phyloP scores from a whole-genome alignment of 2,888 invertebrate species.

The Lamproptera curius region DNA sequence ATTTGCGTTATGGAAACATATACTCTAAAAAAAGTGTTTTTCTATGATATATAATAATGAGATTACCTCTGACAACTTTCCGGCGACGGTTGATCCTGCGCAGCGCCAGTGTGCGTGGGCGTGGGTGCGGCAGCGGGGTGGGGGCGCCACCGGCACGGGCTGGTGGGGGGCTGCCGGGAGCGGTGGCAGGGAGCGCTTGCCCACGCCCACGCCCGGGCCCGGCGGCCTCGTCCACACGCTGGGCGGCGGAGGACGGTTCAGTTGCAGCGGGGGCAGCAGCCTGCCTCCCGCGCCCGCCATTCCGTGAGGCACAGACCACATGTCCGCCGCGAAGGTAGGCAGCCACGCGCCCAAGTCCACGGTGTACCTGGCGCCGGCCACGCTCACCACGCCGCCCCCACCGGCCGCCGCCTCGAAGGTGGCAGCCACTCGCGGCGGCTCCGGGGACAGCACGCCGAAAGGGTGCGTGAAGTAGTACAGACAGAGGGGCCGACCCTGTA shows the following conservation, averaged over 20 bases:
- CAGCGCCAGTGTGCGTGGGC: constrained; percentile 33
- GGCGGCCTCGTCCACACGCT: constrained; percentile 9
- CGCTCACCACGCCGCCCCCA: constrained; percentile 25
- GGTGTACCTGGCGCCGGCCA: constrained; percentile 39
- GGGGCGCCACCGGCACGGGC: constrained; percentile 25
- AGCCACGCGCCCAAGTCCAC: constrained; percentile 38
- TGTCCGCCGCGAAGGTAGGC: constrained; percentile 48
- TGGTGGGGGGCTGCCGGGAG: constrained; percentile 31
- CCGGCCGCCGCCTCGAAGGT: constrained; percentile 24
- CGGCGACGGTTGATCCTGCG: constrained; percentile 36
- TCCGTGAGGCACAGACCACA: constrained; percentile 40
- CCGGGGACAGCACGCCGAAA: constrained; percentile 73
- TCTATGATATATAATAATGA: no score
- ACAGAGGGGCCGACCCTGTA: constrained; percentile 70
- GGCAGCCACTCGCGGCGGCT: constrained; percentile 46
- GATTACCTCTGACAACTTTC: constrained; percentile 30
- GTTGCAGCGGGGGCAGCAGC: constrained; percentile 52
- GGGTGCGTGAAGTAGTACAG: constrained; percentile 78
- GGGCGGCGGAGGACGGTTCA: constrained; percentile 6
- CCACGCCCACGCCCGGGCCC: constrained; percentile 18
- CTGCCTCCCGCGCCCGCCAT: constrained; percentile 40
- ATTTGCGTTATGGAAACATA: no score
- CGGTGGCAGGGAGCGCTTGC: constrained; percentile 31
- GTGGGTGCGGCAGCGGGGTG: constrained; percentile 33
- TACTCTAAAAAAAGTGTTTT: no score